Base-by-base conservation (phyloP, 2,797 vertebrate species). In the Sebastes matsubarae region DNA sequence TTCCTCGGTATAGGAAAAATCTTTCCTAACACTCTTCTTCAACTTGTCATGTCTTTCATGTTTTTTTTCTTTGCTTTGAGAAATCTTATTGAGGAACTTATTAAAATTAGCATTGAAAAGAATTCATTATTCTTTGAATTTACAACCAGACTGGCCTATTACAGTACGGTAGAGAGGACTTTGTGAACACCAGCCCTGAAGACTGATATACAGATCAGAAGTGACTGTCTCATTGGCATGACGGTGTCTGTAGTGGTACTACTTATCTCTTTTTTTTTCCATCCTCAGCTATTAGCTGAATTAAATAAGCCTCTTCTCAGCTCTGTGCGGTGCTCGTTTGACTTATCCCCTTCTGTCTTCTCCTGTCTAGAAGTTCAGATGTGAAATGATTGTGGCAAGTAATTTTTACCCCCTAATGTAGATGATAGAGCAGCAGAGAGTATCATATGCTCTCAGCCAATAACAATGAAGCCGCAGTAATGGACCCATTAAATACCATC, bases 111-210 rank as follows among this genome's bases (percentile, higher is more conserved):
- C 14, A 75, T 24, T 58, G 59, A 81, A 84, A 61, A 58, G 4
- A 72, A 83, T 55, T n/a, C 57, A 68, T 78, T 78, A 75, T 79
- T 42, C 46, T 79, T 79, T 83, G 12, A 72, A 73, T 54, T 54
- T 42, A 64, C 32, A 22, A 38, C 58, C 55, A 72, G 46, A 68
- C 36, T 66, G 64, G 30, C 30, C 67, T 70, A 78, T 87, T 84
- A 38, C 57, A 76, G 46, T 12, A 36, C 5, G 24, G 29, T 52
- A 57, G 32, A 72, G 36, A 70, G 32, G 72, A 61, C 70, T 79
- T 75, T 70, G 29, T 74, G 70, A 79, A 55, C 54, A 4, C 4
- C 22, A 25, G 30, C 64, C 59, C 69, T 38, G 52, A 68, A 54
- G 68, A 38, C 58, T 66, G n/a, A 20, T 4, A 59, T 9, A 52